Base-by-base conservation (phyloP, 2,888 invertebrate genomes). In the Epistrophe eligans region DNA sequence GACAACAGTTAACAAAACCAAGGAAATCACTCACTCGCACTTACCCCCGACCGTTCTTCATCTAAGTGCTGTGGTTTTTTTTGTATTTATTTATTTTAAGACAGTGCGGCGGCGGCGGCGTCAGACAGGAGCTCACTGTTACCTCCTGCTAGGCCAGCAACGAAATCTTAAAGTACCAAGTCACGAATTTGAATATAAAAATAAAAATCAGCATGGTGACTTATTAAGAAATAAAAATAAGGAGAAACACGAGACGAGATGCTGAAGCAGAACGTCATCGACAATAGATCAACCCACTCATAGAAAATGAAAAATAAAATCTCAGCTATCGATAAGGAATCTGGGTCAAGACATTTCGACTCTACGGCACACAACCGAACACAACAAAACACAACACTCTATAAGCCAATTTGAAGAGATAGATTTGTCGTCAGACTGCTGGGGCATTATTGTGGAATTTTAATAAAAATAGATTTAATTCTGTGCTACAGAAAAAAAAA, bases 151-250 rank as follows among this genome's bases (percentile, higher is more conserved):
- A 85, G 74, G 85, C 73, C 73, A 77, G 70, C 82, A 74, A 82
- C 85, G 48, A 74, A 70, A 73, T 71, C 60, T 73, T 67, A 67
- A 85, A 85, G 81, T 82, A 82, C 85, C 82, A 70, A 85, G 85
- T 85, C 85, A 85, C 85, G 85, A 85, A 85, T 85, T 85, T 85
- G 73, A 85, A 85, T 85, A 81, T 81, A 77, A 82, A 73, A 84
- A 80, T 67, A 66, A 84, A 74, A 82, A 77, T 77, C 73, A 74
- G 67, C 73, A 77, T 85, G 82, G 85, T 77, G 85, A 85, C 82
- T 85, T 85, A 85, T 85, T 85, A 85, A 85, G 85, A 85, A 85
- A 85, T 85, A 77, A 77, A 77, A 60, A 70, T 70, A 70, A 67
- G 70, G 67, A 77, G 70, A 35, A 79, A 79, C 48, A 40, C 55